Conservation (phyloP, 1,140 invertebrate species). For the Aphelenchoides avenae region DNA sequence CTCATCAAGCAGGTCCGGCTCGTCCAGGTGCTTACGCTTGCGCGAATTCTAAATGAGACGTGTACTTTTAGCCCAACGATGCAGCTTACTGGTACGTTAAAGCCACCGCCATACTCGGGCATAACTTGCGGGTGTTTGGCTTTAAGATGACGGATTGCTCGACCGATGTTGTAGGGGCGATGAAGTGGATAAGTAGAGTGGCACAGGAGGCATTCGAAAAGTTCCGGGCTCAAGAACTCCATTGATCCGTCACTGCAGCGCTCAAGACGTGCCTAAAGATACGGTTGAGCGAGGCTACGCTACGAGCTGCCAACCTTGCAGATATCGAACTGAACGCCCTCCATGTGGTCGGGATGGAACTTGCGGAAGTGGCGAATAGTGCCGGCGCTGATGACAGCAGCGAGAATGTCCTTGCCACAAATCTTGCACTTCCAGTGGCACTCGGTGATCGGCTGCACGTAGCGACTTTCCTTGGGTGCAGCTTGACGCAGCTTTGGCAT, state of each 20-base stretch:
- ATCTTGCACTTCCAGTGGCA: slow-evolving; percentile 52
- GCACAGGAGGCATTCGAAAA: slow-evolving; percentile 49
- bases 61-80: no score
- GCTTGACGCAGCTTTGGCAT: slow-evolving; percentile 51
- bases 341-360: slow-evolving; percentile 31
- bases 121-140: slow-evolving; percentile 50
- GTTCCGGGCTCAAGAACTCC: slow-evolving; percentile 35
- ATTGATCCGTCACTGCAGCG: slow-evolving; percentile 46
- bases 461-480: slow-evolving; percentile 37
- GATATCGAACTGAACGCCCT: slow-evolving; percentile 34
- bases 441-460: slow-evolving; percentile 40
- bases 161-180: slow-evolving; percentile 52
- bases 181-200: slow-evolving; percentile 46
- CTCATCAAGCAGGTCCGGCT: no score
- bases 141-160: slow-evolving; percentile 54
- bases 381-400: slow-evolving; percentile 54
- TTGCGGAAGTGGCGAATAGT: slow-evolving; percentile 46
- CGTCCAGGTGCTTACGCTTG: no score
- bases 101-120: slow-evolving; percentile 46
- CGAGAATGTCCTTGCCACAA: slow-evolving; percentile 45
- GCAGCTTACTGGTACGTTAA: no score
- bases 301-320: slow-evolving; percentile 28
- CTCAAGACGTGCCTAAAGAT: slow-evolving; percentile 43
- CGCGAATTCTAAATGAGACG: no score
- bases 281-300: no score